These are phyloP conservation scores for Cirrhinus molitorella DNA, from an alignment of 2,797 vertebrate genomes.

Conservation along the genomic window DNA sequence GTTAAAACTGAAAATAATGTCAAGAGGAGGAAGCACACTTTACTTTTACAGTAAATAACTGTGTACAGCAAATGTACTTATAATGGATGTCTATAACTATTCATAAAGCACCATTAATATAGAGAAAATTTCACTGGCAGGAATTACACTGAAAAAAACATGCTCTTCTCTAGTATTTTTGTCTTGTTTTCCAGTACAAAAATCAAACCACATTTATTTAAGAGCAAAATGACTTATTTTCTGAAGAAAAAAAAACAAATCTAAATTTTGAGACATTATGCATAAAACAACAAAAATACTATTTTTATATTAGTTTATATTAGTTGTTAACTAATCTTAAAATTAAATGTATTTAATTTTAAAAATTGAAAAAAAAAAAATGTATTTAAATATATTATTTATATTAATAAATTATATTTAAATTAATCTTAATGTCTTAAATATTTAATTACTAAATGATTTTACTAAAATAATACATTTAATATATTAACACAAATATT, in stretches of 20 bases:
- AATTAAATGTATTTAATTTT: background rate
- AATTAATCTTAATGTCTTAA: too few species aligned
- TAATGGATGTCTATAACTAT: background rate
- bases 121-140: background rate
- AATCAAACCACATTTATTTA: background rate
- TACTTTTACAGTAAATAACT: background rate
- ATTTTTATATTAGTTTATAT: background rate
- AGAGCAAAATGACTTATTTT: background rate
- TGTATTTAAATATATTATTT: too few species aligned
- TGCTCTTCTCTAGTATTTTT: background rate
- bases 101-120: background rate
- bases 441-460: too few species aligned
- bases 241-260: too few species aligned
- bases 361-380: too few species aligned
- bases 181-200: background rate
- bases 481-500: too few species aligned
- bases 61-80: background rate
- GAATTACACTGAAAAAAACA: background rate
- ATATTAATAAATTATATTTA: too few species aligned
- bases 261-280: too few species aligned
- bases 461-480: too few species aligned
- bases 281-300: background rate
- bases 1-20: background rate
- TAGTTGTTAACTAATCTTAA: background rate
- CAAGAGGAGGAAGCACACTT: slow-evolving; percentile 1